Evolutionary conservation across 1,140 invertebrate genomes (phyloP), one percentile per base, ranked within the genome.

Genomic region (Portunus trituberculatus): DNA sequence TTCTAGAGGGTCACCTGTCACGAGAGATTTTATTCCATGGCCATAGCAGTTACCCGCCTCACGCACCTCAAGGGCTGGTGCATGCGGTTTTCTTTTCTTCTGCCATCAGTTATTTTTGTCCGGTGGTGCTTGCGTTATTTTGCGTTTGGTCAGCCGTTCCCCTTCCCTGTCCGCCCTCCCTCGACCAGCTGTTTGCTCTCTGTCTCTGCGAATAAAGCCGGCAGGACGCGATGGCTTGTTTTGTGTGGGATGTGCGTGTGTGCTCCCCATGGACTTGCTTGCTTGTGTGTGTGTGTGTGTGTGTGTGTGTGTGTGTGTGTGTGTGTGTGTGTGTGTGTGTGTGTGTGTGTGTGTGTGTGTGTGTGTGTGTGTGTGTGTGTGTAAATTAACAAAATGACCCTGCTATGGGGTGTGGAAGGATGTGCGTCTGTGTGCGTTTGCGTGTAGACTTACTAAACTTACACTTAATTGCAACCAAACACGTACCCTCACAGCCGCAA

Each of bases 221-320:
- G n/a, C 48, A 32, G 59, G 52, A 76, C 52, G 59, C 31, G 59
- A 25, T 32, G 14, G 4, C 52, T 76, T 76, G 32, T 31, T 91
- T 29, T 76, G 90, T 91, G 90, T 91, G 48, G 31, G 31, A 84
- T 84, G 14, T 84, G 83, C 83, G 83, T 32, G 83, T 84, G 83
- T 82, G 16, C 20, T 82, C 76, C 28, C 20, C 31, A 84, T 32
- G 31, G 48, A 46, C 59, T 10, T 91, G 46, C 59, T 0, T 91
- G 46, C 2, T 48, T 48, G 89, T 91, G 46, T 91, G 46, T 91
- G 89, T 91, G 89, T 52, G 89, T 91, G 89, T 91, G 28, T 91
- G 90, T 91, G 28, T 91, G 90, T 12, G 4, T 91, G 48, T 91
- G 48, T 91, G 46, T 91, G 46, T 29, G 89, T 91, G 45, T 90